Base-by-base conservation (phyloP, 2,888 invertebrate species). In the Drosophila mulleri region DNA sequence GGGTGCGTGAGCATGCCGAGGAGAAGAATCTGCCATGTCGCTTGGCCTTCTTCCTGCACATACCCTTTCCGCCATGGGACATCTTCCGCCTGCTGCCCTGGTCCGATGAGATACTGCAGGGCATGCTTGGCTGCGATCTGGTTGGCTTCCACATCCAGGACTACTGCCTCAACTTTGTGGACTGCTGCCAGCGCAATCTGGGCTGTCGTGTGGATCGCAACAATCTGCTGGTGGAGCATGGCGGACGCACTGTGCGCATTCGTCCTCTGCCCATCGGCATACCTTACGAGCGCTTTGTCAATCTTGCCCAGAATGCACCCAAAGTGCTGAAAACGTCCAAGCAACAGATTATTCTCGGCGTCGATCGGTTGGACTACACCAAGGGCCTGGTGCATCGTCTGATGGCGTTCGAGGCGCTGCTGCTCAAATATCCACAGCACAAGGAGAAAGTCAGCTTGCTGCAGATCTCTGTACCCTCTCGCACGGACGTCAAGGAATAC, bases 11-110 rank as follows among this genome's bases (percentile, higher is more conserved):
- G 93, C 95, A 95, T 86, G 96, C 96, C 1, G 97, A 97, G 85
- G 96, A 97, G 86, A 95, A 95, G 82, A 95, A 95, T 67, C 94
- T 97, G 29, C 94, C 95, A 72, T 96, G 96, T 90, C 97, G 97
- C 91, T 93, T 98, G 76, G 98, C 97, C 35, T 98, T 98, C 94
- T 98, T 98, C 93, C 94, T 98, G 72, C 98, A 98, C 93, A 98
- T 98, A 89, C 98, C 98, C 0, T 98, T 98, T 92, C 98, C 98
- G 16, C 96, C 98, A 16, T 98, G 98, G 97, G 98, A 98, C 90
- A 97, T 98, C 80, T 98, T 97, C 92, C 94, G 98, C 71, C 94
- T 98, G 58, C 96, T 98, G 88, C 98, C 98, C 2, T 97, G 98
- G 97, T 96, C 97, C n/a, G 98, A 98, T 92, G 98, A 98, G 93